Evolutionary conservation across 2,113 vertebrate species (phyloP).

Genomic region (Pelecanoides urinatrix): DNA sequence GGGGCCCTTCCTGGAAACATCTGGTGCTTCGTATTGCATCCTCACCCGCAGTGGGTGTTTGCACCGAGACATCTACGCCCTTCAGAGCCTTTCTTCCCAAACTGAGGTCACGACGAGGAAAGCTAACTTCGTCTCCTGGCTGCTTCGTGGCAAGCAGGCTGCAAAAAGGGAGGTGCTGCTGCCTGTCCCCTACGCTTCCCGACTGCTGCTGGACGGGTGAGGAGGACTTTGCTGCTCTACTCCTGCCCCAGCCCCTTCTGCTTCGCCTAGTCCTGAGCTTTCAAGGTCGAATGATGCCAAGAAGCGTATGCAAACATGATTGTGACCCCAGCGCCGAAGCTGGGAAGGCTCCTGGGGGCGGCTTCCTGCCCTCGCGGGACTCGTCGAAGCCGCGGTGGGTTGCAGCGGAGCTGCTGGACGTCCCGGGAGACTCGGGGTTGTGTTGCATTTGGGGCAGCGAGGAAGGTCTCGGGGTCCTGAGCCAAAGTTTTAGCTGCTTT

Average conservation of each 20-base stretch:
- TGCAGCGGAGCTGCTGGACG: fast-evolving
- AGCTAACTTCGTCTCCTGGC: fast-evolving
- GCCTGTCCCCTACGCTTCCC: not conserved
- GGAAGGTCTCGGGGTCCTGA: not conserved
- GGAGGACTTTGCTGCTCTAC: not conserved
- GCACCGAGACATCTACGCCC: fast-evolving
- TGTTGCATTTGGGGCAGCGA: fast-evolving
- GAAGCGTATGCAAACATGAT: not conserved
- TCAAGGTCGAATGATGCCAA: not conserved
- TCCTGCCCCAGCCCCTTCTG: not conserved
- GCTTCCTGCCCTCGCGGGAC: too few relatives aligned
- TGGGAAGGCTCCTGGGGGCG: not conserved
- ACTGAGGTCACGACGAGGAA: fast-evolving
- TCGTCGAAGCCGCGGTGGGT: fast-evolving
- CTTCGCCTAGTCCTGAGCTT: not conserved
- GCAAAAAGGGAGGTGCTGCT: not conserved
- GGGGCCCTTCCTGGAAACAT: not conserved
- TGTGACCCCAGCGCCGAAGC: not conserved
- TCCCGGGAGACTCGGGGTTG: fast-evolving
- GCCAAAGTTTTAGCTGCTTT: not conserved
- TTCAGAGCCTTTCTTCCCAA: not conserved
- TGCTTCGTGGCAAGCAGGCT: not conserved
- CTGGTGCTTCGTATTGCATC: not conserved
- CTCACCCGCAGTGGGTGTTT: not conserved
- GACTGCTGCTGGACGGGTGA: not conserved